Percentiles rank a stretch among this genome's conserved stretches.
These are phyloP conservation scores for Tokudaia tokunoshimensis DNA, from an alignment of 2,797 vertebrate species.

Conservation along the genomic window DNA sequence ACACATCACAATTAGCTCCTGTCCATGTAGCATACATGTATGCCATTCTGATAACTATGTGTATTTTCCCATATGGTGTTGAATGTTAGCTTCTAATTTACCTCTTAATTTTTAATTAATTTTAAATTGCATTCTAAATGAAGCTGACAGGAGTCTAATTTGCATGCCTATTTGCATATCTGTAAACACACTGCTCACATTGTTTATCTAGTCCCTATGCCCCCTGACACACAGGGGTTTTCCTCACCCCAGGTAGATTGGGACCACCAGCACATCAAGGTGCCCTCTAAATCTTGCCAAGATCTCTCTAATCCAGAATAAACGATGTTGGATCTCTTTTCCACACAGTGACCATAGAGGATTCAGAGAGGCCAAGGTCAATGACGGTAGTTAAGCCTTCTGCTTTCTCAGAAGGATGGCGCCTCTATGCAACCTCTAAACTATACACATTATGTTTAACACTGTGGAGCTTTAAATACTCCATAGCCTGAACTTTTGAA, in stretches of 20 bases:
- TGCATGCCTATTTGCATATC: constrained; percentile 81
- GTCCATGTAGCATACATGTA: constrained; percentile 60
- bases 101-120: constrained; percentile 86
- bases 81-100: constrained; percentile 83
- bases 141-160: constrained; percentile 81
- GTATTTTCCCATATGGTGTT: constrained; percentile 80
- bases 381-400: background rate
- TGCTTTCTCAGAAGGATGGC: constrained; percentile 29
- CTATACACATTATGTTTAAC: background rate
- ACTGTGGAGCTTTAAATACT: constrained; percentile 28
- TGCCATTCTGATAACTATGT: constrained; percentile 78
- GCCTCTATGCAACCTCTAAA: background rate
- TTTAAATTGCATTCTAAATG: constrained; percentile 85
- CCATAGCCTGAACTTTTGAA: background rate
- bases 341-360: constrained; percentile 14
- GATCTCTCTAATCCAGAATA: constrained; percentile 15
- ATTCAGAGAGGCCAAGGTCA: constrained; percentile 59
- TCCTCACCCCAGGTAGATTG: constrained; percentile 11
- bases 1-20: constrained; percentile 45
- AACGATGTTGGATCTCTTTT: constrained; percentile 9
- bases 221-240: constrained; percentile 48
- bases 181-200: constrained; percentile 77
- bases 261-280: constrained; percentile 44
- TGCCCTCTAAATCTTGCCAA: constrained; percentile 49
- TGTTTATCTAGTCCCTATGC: constrained; percentile 76